phyloP scores from a whole-genome alignment of 2,797 vertebrate species.

The Cheirogaleus major region DNA sequence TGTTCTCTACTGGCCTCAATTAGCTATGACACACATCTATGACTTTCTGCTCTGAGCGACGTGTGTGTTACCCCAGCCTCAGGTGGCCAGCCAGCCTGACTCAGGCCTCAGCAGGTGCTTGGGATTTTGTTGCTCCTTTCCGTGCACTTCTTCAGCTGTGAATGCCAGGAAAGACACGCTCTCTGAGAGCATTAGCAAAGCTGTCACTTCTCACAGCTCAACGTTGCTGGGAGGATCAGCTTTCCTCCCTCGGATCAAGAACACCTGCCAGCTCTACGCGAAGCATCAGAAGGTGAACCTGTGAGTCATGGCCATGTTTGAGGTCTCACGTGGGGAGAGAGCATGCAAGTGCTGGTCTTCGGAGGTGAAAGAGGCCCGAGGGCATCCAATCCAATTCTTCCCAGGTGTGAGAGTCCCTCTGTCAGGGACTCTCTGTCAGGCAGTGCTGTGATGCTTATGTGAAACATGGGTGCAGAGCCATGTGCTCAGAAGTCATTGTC shows the following conservation, averaged over 20 bases:
- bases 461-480: background rate
- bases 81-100: conserved; percentile 42
- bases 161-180: conserved; percentile 44
- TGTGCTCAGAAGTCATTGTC: background rate
- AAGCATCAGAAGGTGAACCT: background rate
- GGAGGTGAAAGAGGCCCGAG: background rate
- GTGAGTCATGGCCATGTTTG: conserved; percentile 26
- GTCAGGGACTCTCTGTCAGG: background rate
- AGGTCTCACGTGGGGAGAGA: background rate
- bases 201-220: background rate
- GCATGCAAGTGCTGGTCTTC: background rate
- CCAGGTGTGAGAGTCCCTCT: background rate
- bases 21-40: conserved; percentile 38
- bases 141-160: background rate
- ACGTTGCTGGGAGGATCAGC: background rate
- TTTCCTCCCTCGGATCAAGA: background rate
- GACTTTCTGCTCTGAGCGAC: background rate
- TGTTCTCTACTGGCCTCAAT: background rate
- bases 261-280: background rate
- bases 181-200: background rate
- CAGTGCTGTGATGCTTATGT: background rate
- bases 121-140: background rate
- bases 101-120: conserved; percentile 41
- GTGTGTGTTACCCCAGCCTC: conserved; percentile 13
- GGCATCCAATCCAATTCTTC: background rate